A percentile compares a stretch with the other conserved stretches of the same genome.
Evolutionary conservation across 2,797 vertebrate species (phyloP).

Genomic region (Tympanoctomys barrerae): DNA sequence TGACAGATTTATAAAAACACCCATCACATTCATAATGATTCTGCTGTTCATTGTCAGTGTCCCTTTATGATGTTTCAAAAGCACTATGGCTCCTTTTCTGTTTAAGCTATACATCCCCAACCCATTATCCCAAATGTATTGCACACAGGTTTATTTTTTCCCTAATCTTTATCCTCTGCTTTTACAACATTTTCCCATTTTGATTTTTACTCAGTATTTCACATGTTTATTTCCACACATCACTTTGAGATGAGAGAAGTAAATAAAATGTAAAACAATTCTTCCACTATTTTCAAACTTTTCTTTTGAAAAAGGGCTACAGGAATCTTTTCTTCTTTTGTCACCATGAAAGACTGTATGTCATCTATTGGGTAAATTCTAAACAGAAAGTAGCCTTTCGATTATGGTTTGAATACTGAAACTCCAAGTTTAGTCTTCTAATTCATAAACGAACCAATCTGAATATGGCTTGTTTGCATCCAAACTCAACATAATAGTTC

Average conservation of each 20-base stretch:
- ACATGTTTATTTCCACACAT: neutral
- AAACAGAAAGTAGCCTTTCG: slow-evolving; percentile 1
- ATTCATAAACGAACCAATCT: slow-evolving; percentile 24
- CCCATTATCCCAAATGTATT: neutral
- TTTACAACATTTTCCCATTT: slow-evolving; percentile 8
- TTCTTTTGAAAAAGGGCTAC: neutral
- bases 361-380: slow-evolving; percentile 20
- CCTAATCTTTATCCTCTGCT: neutral
- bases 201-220: neutral
- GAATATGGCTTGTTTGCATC: neutral
- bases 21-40: accelerated
- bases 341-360: neutral
- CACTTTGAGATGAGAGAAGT: slow-evolving; percentile 16
- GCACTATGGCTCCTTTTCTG: neutral
- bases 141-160: neutral
- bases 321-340: neutral
- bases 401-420: neutral
- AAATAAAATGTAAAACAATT: neutral
- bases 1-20: neutral
- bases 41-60: neutral
- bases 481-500: neutral
- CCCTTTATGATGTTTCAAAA: neutral
- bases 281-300: neutral
- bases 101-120: accelerated
- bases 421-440: slow-evolving; percentile 43